phyloP scores from a whole-genome alignment of 2,888 invertebrate genomes.

The Stenolophus ochropezus region DNA sequence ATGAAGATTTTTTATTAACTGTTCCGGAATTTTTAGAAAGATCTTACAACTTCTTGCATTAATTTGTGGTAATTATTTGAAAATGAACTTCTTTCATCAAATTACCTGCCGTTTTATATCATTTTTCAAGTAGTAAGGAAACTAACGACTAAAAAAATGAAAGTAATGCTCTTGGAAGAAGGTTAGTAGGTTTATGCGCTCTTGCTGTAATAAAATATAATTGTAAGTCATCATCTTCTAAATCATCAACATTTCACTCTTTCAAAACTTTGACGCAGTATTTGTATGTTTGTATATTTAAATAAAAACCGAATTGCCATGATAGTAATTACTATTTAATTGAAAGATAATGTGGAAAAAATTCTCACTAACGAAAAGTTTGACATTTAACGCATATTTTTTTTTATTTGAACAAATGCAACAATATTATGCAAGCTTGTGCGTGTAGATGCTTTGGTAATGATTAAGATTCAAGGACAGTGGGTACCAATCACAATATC shows the following conservation, averaged over 20 bases:
- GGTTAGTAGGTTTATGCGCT: constrained; percentile 49
- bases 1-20: not conserved
- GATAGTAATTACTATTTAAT: constrained; percentile 31
- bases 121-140: constrained; percentile 23
- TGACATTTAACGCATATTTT: constrained; percentile 47
- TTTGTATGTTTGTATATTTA: constrained; percentile 17
- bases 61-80: not conserved
- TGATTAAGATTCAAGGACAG: constrained; percentile 45
- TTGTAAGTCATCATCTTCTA: constrained; percentile 6
- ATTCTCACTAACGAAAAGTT: constrained; percentile 25
- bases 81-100: not conserved
- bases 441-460: constrained; percentile 28
- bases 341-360: constrained; percentile 30
- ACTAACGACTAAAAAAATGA: constrained; percentile 18
- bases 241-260: constrained; percentile 13
- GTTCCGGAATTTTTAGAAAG: not conserved
- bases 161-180: constrained; percentile 21
- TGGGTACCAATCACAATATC: not conserved
- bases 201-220: constrained; percentile 46
- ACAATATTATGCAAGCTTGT: constrained; percentile 13
- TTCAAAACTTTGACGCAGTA: constrained; percentile 9
- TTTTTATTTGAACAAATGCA: not conserved
- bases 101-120: constrained; percentile 6
- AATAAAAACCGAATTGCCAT: not conserved
- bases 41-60: not conserved